Evolutionary conservation across 2,113 vertebrate species (phyloP).

Genomic region (Proterorhinus semilunaris): DNA sequence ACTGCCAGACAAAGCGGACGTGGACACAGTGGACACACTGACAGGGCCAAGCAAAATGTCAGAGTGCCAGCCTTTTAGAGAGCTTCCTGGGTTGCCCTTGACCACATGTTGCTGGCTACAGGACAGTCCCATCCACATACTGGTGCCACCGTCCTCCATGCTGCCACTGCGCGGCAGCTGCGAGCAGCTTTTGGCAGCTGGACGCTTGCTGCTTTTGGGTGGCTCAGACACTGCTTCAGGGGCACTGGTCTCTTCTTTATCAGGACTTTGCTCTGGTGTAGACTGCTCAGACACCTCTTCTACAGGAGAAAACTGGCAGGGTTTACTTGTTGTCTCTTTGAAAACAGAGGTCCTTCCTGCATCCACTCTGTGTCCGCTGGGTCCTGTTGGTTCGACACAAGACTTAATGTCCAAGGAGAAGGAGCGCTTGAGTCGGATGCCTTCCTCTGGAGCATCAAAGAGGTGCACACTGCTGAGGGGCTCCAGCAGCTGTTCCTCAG

Average conservation of each 20-base stretch:
- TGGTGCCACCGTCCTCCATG: conserved; percentile 82
- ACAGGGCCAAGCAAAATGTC: conserved; percentile 87
- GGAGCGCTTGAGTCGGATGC: conserved; percentile 85
- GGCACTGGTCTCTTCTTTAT: conserved; percentile 75
- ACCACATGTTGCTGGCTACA: conserved; percentile 88
- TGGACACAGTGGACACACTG: conserved; percentile 70
- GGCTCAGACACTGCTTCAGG: conserved; percentile 6
- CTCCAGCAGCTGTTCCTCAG: conserved; percentile 75
- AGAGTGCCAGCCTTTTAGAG: conserved; percentile 93
- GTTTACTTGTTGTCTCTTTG: conserved; percentile 79
- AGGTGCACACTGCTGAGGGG: conserved; percentile 82
- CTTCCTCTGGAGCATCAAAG: conserved; percentile 81
- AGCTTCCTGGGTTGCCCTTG: conserved; percentile 70
- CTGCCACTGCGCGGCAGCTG: conserved; percentile 86
- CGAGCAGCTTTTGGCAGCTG: conserved; percentile 33
- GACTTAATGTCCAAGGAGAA: conserved; percentile 95
- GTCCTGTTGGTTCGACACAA: conserved; percentile 53
- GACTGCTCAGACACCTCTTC: conserved; percentile 90
- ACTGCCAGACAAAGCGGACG: conserved; percentile 78
- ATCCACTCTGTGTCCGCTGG: conserved; percentile 72
- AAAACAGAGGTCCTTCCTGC: conserved; percentile 69
- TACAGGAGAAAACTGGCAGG: conserved; percentile 91
- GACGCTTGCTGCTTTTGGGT: conserved; percentile 34
- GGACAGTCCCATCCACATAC: conserved; percentile 84
- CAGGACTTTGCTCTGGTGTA: conserved; percentile 84